phyloP scores from a whole-genome alignment of 2,797 vertebrate species.

The Semaprochilodus insignis region DNA sequence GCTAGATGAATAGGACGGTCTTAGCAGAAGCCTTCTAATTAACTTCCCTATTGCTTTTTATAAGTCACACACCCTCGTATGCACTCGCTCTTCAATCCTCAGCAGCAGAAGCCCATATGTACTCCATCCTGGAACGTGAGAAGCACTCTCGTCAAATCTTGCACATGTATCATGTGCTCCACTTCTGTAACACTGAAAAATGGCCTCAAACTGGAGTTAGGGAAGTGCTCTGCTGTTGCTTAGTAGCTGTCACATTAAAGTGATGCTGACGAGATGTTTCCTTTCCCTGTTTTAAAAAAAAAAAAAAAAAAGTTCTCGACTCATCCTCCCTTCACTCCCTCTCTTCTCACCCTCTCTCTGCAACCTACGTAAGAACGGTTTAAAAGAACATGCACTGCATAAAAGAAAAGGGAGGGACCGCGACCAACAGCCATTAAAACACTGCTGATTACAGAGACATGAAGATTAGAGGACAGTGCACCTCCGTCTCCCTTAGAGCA shows the following conservation, averaged over 20 bases:
- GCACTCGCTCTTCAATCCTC: constrained; percentile 30
- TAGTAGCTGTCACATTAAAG: not conserved
- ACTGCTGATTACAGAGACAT: constrained; percentile 56
- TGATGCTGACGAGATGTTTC: not conserved
- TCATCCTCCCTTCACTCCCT: not conserved
- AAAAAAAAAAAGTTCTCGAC: not conserved
- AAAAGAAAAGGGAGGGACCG: constrained; percentile 23
- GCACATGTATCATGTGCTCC: not conserved
- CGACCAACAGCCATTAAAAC: constrained; percentile 27
- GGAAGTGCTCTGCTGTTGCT: not conserved
- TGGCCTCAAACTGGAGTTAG: not conserved
- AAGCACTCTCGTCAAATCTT: not conserved
- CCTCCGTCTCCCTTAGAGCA: constrained; percentile 37
- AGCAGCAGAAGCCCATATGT: constrained; percentile 10
- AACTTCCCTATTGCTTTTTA: constrained; percentile 75
- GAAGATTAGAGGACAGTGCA: constrained; percentile 54
- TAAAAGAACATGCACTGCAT: constrained; percentile 35
- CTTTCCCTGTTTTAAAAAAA: too few relatives aligned
- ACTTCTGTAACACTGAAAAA: not conserved
- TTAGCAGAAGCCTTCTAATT: constrained; percentile 79
- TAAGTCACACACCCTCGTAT: constrained; percentile 51
- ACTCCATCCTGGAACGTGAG: not conserved
- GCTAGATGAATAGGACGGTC: constrained; percentile 79
- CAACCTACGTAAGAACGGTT: constrained; percentile 18
- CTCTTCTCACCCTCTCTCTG: not conserved